Evolutionary conservation across 53 echinoderm and acorn worm species (phyloP), one percentile per base, ranked within the genome.

Genomic region (Paelopatides confundens): DNA sequence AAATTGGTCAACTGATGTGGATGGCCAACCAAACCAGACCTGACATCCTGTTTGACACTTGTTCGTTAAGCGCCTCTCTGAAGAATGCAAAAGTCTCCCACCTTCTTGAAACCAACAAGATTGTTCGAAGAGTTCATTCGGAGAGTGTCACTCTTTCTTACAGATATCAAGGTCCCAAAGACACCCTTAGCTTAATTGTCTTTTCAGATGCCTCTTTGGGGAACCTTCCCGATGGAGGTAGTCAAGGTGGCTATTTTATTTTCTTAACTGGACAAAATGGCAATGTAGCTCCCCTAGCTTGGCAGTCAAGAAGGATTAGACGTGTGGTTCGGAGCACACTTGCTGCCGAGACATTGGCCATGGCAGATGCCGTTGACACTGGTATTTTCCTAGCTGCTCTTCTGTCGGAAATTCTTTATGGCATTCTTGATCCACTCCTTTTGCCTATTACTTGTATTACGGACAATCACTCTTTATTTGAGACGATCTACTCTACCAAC

Each of bases 191-290:
- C 18, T 37, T 74, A 21, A 5, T 74, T 8, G 76, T 74, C 0
- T 39, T 23, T 11, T 37, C 38, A n/a, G 76, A 74, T 74, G 76
- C 76, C 21, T 74, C 76, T 18, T 37, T 74, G 7, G 47, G n/a
- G n/a, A n/a, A n/a, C n/a, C n/a, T n/a, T n/a, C n/a, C n/a, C n/a
- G n/a, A n/a, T n/a, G n/a, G n/a, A 40, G 76, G 76, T 1, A 74
- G 76, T 74, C 76, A 43, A 12, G 76, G 76, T 3, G 76, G 76
- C n/a, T 18, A 74, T 12, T 74, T 74, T 24, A 74, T 74, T 10
- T 74, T 38, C 11, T 40, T 74, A 0, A n/a, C 5, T 12, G 76
- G 76, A 1, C 38, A 74, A 3, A 74, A 74, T 74, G 43, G 76
- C 18, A 5, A 38, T 26, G 2, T 74, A 2, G 35, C 76, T 18